Evolutionary conservation across 2,797 vertebrate genomes (phyloP).

Genomic region (Lacerta bilineata): DNA sequence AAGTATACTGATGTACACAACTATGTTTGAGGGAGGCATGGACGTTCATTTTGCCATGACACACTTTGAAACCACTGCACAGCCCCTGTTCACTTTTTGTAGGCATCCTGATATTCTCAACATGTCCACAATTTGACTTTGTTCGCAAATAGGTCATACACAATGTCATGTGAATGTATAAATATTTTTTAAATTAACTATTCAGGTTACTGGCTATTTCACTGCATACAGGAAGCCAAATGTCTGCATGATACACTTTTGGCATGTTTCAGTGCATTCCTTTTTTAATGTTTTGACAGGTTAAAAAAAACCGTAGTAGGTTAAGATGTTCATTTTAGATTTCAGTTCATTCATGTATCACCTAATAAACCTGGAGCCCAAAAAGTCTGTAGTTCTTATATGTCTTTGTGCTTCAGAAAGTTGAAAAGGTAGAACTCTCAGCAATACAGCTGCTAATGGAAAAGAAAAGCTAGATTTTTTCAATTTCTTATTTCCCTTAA

Average conservation of each 20-base stretch:
- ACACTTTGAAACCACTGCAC: slow-evolving; percentile 13
- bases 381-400: slow-evolving; percentile 47
- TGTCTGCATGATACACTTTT: slow-evolving; percentile 65
- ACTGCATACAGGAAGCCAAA: slow-evolving; percentile 55
- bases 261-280: slow-evolving; percentile 73
- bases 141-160: slow-evolving; percentile 62
- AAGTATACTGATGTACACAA: not conserved
- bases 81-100: slow-evolving; percentile 61
- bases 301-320: slow-evolving; percentile 61
- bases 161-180: slow-evolving; percentile 61
- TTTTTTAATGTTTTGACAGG: slow-evolving; percentile 63
- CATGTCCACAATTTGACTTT: slow-evolving; percentile 67
- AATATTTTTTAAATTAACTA: slow-evolving; percentile 32
- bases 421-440: slow-evolving; percentile 59
- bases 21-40: slow-evolving; percentile 7
- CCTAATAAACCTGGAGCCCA: slow-evolving; percentile 43
- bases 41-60: slow-evolving; percentile 19
- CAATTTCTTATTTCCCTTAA: slow-evolving; percentile 29
- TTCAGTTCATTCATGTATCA: slow-evolving; percentile 52
- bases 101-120: slow-evolving; percentile 64
- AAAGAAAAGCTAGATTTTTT: slow-evolving; percentile 24
- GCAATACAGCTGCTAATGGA: slow-evolving; percentile 46
- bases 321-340: slow-evolving; percentile 65
- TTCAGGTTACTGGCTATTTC: slow-evolving; percentile 52
- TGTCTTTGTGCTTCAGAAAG: slow-evolving; percentile 49